These are phyloP conservation scores for Diadegma fenestrale DNA, from an alignment of 2,888 invertebrate species.

Conservation along the genomic window DNA sequence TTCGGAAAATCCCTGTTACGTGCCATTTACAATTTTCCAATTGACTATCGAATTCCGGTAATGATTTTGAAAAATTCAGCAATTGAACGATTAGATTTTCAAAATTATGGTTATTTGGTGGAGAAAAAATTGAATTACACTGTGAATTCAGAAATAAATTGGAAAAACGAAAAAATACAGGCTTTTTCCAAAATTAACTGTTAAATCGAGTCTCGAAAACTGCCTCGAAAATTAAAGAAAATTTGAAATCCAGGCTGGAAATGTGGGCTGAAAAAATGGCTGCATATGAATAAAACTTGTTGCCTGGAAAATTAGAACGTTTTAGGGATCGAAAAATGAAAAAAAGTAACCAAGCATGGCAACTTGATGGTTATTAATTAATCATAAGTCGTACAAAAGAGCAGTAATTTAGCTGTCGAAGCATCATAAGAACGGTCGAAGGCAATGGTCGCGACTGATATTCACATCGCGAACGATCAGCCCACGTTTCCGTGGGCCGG, in stretches of 20 bases:
- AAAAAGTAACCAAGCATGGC: background rate
- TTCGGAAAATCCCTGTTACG: too few species aligned
- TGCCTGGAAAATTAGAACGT: background rate
- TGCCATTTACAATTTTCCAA: too few species aligned
- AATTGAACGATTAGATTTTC: too few species aligned
- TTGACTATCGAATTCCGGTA: too few species aligned
- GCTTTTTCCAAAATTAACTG: too few species aligned
- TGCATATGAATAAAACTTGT: background rate
- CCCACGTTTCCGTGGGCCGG: slow-evolving; percentile 44
- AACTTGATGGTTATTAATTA: background rate
- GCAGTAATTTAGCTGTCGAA: background rate
- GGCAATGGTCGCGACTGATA: slow-evolving; percentile 53
- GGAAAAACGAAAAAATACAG: too few species aligned
- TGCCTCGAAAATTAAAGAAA: background rate
- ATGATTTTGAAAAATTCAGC: too few species aligned
- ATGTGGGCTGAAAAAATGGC: background rate
- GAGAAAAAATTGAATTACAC: too few species aligned
- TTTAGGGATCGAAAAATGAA: background rate
- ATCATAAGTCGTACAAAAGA: background rate
- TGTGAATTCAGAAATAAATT: too few species aligned
- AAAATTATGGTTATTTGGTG: too few species aligned
- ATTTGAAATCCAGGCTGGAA: background rate
- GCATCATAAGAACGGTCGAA: slow-evolving; percentile 7
- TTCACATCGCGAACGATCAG: slow-evolving; percentile 60
- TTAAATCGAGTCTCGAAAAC: too few species aligned